Percentiles rank a stretch among this genome's conserved stretches.
These are phyloP conservation scores for Siniperca undulata DNA, from an alignment of 2,797 vertebrate species.

Conservation along the genomic window DNA sequence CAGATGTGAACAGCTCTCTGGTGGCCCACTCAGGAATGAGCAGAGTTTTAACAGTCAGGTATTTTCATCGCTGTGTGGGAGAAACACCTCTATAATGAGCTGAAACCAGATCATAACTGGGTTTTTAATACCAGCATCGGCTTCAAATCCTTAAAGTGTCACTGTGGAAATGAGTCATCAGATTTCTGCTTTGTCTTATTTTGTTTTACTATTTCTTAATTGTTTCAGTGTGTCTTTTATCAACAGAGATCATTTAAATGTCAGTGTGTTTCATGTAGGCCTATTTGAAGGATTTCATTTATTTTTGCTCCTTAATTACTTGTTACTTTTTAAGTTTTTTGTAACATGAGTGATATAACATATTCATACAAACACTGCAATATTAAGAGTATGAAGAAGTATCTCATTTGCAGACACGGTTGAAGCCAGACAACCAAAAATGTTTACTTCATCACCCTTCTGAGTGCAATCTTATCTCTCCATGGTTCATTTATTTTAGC, in stretches of 20 bases:
- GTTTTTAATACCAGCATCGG: neutral
- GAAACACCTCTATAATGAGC: slow-evolving; percentile 36
- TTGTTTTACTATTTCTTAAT: neutral
- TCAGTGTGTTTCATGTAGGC: neutral
- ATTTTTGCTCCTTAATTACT: neutral
- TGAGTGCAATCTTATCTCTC: neutral
- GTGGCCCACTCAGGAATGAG: slow-evolving; percentile 21
- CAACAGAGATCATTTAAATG: no score
- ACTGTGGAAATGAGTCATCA: neutral
- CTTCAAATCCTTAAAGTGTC: neutral
- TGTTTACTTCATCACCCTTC: no score
- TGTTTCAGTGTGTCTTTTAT: neutral
- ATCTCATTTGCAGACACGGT: neutral
- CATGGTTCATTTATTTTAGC: neutral
- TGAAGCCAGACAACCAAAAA: no score
- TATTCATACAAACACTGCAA: neutral
- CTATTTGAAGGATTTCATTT: neutral
- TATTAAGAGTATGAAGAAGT: neutral
- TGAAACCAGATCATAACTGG: slow-evolving; percentile 11
- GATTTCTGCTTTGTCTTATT: neutral
- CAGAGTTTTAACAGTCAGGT: slow-evolving; percentile 19
- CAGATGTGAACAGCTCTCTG: slow-evolving; percentile 46
- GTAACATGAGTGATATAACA: no score
- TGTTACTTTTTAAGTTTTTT: neutral
- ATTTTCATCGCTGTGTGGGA: slow-evolving; percentile 30